Evolutionary conservation across 1,140 invertebrate species (phyloP).

Genomic region (Orussus abietinus): DNA sequence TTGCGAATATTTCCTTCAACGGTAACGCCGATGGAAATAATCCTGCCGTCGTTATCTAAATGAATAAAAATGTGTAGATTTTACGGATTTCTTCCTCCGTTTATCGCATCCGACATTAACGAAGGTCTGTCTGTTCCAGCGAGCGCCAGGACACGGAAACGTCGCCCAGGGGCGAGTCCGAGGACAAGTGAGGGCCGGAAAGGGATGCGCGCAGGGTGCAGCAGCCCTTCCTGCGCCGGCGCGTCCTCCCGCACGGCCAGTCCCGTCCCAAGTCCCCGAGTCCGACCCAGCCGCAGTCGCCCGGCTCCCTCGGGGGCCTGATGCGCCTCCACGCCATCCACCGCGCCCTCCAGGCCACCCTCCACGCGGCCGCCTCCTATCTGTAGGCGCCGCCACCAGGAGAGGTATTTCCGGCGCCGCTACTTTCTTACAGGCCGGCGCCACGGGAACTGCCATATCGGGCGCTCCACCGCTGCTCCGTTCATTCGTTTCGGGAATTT

Average conservation of each 20-base stretch:
- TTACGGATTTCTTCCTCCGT: too few relatives aligned
- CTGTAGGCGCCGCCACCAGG: too few relatives aligned
- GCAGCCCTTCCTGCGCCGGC: constrained; percentile 34
- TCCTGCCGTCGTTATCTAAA: constrained; percentile 12
- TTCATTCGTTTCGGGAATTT: too few relatives aligned
- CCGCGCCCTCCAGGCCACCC: constrained; percentile 31
- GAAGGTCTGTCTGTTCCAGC: constrained; percentile 35
- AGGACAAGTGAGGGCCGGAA: constrained; percentile 50
- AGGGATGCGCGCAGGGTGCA: constrained; percentile 45
- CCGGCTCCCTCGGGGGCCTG: constrained; percentile 23
- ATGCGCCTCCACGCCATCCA: constrained; percentile 35
- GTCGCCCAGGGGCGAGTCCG: constrained; percentile 40
- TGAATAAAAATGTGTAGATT: too few relatives aligned
- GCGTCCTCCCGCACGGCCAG: constrained; percentile 39
- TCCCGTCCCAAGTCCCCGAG: too few relatives aligned
- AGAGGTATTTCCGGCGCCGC: too few relatives aligned
- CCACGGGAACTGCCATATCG: too few relatives aligned
- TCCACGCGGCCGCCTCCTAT: constrained; percentile 26
- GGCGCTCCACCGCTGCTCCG: too few relatives aligned
- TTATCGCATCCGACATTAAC: too few relatives aligned
- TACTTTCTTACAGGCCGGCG: too few relatives aligned
- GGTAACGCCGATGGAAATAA: constrained; percentile 11
- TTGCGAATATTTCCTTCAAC: too few relatives aligned
- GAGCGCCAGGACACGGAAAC: constrained; percentile 47
- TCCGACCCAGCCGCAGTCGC: too few relatives aligned